Evolutionary conservation across 2,888 invertebrate genomes (phyloP).

Genomic region (Agriopis aurantiaria): DNA sequence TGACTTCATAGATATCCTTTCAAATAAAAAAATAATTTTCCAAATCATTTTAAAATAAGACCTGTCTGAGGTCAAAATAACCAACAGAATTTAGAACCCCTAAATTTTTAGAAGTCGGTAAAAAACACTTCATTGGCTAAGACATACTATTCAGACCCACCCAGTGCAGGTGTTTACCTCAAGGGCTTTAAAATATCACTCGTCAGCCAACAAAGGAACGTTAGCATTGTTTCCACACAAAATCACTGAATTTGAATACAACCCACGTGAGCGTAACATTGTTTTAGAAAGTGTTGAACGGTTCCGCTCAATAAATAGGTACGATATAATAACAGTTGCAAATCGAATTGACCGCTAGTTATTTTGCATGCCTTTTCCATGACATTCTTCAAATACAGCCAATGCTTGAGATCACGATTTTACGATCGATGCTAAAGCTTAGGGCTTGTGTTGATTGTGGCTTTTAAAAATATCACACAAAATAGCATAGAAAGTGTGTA

Average conservation of each 20-base stretch:
- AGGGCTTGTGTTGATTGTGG: constrained; percentile 21
- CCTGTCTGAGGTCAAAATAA: no score
- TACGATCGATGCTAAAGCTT: constrained; percentile 49
- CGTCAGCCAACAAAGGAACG: constrained; percentile 53
- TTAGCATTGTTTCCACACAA: constrained; percentile 62
- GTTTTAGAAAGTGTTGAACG: constrained; percentile 77
- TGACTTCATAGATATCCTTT: no score
- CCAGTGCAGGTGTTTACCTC: constrained; percentile 15
- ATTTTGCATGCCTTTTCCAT: constrained; percentile 69
- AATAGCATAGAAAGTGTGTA: background rate
- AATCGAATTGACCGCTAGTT: constrained; percentile 60
- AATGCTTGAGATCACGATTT: constrained; percentile 65
- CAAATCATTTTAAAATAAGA: no score
- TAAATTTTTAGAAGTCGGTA: no score
- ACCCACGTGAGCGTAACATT: constrained; percentile 73
- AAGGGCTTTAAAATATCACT: constrained; percentile 25
- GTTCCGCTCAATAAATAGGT: constrained; percentile 58
- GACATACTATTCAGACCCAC: background rate
- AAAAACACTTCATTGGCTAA: background rate
- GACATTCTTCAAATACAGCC: constrained; percentile 67
- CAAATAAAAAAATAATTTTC: no score
- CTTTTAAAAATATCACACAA: background rate
- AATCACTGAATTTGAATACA: constrained; percentile 74
- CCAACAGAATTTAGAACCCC: no score
- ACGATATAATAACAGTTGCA: constrained; percentile 60